Base-by-base conservation (phyloP, 2,113 vertebrate genomes). In the Daubentonia madagascariensis region DNA sequence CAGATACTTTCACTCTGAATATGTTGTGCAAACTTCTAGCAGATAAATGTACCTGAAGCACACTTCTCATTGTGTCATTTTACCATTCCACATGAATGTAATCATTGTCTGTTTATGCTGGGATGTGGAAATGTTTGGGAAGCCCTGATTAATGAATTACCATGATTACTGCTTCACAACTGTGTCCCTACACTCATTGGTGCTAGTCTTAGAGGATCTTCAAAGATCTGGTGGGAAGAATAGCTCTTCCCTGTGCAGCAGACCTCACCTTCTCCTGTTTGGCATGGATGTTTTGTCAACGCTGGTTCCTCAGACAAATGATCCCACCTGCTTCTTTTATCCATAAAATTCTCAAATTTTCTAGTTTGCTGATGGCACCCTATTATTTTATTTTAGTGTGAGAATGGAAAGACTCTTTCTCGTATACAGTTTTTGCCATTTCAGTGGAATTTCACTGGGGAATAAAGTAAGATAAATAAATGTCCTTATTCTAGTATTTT, bases 381-480 rank as follows among this genome's bases (percentile, higher is more conserved):
- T 37, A 80, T 83, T 61, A 83, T 94, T 87, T 95, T 81, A 59
- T 73, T 88, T 94, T 89, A 68, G 13, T 85, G 6, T 83, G n/a
- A 85, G n/a, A 91, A 85, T 89, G 28, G 32, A 73, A 89, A 96
- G 48, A 80, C 40, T 91, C 20, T 75, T 75, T 70, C 3, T 40
- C 16, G 80, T 43, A 32, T 48, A 32, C 3, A 57, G 0, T 57
- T 80, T 85, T 23, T 89, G 59, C 40, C 32, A 73, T 68, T 76
- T 96, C 7, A 48, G 20, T 83, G 12, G 16, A 8, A 89, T 85
- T 85, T 76, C 50, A 65, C 5, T 76, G 45, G 22, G 25, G 30
- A 88, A 43, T 14, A 87, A 85, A 63, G 43, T 50, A 73, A 93
- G 48, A 89, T 35, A 45, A 63, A 25, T 32, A 43, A 89, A 28